A percentile compares a stretch with the other conserved stretches of the same genome.
These are phyloP conservation scores for Saguinus midas DNA, from an alignment of 2,113 vertebrate genomes.

Conservation along the genomic window DNA sequence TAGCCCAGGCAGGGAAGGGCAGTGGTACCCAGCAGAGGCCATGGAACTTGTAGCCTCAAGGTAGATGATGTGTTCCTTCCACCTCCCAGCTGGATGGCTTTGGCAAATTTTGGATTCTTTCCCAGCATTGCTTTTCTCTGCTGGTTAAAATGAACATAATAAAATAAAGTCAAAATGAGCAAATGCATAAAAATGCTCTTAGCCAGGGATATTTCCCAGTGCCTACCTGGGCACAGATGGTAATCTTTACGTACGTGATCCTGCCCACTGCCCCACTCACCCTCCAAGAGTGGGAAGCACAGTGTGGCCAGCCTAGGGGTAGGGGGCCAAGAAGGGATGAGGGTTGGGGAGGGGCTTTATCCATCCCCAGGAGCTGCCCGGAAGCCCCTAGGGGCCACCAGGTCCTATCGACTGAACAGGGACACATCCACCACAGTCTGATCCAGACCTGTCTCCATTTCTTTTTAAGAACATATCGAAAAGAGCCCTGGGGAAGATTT, in stretches of 20 bases:
- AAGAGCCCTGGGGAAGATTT: slow-evolving; percentile 92
- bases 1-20: no score
- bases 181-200: background rate
- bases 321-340: background rate
- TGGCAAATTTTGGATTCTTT: background rate
- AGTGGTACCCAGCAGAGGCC: no score
- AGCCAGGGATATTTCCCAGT: background rate
- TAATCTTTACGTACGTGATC: background rate
- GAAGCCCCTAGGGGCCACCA: background rate
- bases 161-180: background rate
- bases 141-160: background rate
- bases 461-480: slow-evolving; percentile 90
- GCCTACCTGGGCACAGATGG: background rate
- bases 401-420: background rate
- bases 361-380: background rate
- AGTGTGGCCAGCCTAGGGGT: background rate
- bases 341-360: background rate
- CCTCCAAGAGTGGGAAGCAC: background rate
- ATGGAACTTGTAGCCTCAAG: background rate
- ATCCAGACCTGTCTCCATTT: background rate
- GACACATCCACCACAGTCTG: background rate
- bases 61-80: no score
- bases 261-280: background rate
- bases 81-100: background rate
- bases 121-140: background rate